Base-by-base conservation (phyloP, 2,113 vertebrate genomes). In the Poeciliopsis retropinna region DNA sequence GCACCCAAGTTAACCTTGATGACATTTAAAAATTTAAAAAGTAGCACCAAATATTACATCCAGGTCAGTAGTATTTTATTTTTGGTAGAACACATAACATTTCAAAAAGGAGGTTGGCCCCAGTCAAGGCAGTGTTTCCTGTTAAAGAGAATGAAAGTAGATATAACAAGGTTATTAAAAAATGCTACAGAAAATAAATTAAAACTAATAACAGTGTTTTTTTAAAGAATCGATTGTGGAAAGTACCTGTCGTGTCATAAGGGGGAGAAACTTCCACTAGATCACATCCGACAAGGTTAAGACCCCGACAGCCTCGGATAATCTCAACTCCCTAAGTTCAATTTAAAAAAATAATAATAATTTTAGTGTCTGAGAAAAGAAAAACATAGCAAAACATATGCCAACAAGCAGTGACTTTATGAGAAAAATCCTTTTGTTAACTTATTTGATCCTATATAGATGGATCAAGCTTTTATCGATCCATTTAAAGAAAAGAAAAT, bases 71-170 rank as follows among this genome's bases (percentile, higher is more conserved):
- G 0, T 92, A 91, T 86, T 93, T 96, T 17, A 95, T 92, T 44
- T 93, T 89, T 0, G 97, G 97, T 34, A 99, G 96, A 14, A 90
- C 91, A 0, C 97, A 99, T n/a, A 99, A 83, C 97, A 98, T 99
- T 91, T 99, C 98, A 29, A 98, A 99, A 15, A 99, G 94, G 27
- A 99, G 94, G 80, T 99, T 98, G 41, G 97, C 97, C 0, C 93
- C 98, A 64, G 96, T 90, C 67, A 99, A 93, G 1, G 98, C 96
- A 0, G 98, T 99, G 92, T 96, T 99, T 7, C 98, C 98, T 99
- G 72, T 8, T 10, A 11, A 81, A 12, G 6, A 30, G 74, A 15
- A 73, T 0, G 69, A 22, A 32, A 1, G 5, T 19, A 14, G 30
- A 61, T 63, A 66, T 37, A 37, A 37, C 34, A 12, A 51, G 17